phyloP scores from a whole-genome alignment of 2,113 vertebrate genomes.

The Megaceryle torquata region DNA sequence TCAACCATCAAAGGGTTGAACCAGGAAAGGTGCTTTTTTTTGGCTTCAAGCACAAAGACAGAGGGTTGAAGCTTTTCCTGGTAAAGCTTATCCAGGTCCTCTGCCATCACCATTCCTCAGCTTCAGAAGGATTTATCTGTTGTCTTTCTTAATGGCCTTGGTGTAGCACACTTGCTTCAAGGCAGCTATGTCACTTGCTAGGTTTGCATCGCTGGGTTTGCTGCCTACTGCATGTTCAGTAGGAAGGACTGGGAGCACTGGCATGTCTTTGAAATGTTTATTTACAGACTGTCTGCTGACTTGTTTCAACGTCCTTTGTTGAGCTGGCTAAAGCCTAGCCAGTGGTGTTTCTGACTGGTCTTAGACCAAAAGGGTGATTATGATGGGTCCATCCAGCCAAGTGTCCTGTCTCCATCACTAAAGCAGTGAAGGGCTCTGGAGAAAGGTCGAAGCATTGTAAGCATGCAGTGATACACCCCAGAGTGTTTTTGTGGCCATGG shows the following conservation, averaged over 20 bases:
- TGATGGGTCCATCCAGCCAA: not conserved
- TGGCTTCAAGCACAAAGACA: constrained; percentile 1
- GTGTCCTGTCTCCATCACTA: not conserved
- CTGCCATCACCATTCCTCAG: not conserved
- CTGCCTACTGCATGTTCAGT: not conserved
- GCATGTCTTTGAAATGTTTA: not conserved
- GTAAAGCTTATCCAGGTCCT: not conserved
- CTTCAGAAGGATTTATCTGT: not conserved
- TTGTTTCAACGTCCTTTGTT: not conserved
- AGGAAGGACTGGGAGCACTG: not conserved
- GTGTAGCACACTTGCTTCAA: not conserved
- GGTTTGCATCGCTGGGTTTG: not conserved
- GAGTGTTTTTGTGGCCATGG: not conserved
- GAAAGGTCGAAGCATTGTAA: not conserved
- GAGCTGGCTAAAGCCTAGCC: not conserved
- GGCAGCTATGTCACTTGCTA: not conserved
- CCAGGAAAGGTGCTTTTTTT: not conserved
- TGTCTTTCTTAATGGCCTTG: not conserved
- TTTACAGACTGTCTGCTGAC: not conserved
- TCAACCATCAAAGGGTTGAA: constrained; percentile 18
- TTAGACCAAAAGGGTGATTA: not conserved
- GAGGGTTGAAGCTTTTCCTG: not conserved
- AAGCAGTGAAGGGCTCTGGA: not conserved
- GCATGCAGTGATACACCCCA: not conserved
- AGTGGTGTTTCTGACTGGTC: not conserved